Evolutionary conservation across 64 coral and sea anemone species (phyloP).

Genomic region (Platygyra sinensis): DNA sequence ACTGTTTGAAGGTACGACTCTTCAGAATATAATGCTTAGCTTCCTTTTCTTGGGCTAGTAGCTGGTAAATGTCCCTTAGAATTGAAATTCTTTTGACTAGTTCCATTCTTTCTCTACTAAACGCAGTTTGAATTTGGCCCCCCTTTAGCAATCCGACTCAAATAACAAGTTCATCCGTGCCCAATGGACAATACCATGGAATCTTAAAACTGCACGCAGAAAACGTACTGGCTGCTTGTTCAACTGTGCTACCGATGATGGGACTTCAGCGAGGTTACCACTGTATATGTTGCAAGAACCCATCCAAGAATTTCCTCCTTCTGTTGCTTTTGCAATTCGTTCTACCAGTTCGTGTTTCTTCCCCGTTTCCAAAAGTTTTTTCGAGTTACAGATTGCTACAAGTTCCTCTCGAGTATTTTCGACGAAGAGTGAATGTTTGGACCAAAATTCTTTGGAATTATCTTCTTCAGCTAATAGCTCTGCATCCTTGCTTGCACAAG

Average conservation of each 20-base stretch:
- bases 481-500: background rate
- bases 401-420: conserved; percentile 39
- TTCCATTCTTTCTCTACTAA: conserved; percentile 57
- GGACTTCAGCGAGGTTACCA: conserved; percentile 6
- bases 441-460: conserved; percentile 51
- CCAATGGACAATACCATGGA: conserved; percentile 40
- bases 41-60: conserved; percentile 35
- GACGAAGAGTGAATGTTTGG: conserved; percentile 51
- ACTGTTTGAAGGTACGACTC: conserved; percentile 17
- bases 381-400: conserved; percentile 37
- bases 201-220: conserved; percentile 19
- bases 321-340: conserved; percentile 21
- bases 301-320: conserved; percentile 17
- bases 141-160: conserved; percentile 41
- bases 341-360: conserved; percentile 46
- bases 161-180: conserved; percentile 53
- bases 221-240: conserved; percentile 30
- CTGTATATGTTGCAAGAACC: conserved; percentile 16
- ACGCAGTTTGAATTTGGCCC: conserved; percentile 60
- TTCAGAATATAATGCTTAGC: conserved; percentile 8
- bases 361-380: conserved; percentile 24
- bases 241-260: conserved; percentile 26
- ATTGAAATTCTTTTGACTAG: conserved; percentile 53
- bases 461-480: conserved; percentile 39
- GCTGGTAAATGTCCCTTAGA: conserved; percentile 45